phyloP scores from a whole-genome alignment of 2,888 invertebrate genomes.

The Drosophila nr. fundita region DNA sequence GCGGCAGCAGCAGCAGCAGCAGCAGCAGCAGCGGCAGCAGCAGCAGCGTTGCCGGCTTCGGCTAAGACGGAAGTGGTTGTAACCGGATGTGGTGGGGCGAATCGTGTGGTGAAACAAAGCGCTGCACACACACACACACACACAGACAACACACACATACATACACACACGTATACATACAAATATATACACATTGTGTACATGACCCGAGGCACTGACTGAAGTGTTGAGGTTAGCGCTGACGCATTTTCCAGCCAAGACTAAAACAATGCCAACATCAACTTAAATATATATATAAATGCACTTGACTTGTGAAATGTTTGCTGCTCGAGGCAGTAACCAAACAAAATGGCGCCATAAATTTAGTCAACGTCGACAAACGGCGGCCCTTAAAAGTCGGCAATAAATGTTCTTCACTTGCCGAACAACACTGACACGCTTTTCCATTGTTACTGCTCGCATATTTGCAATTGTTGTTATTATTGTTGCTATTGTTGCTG shows the following conservation, averaged over 20 bases:
- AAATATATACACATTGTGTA: not conserved
- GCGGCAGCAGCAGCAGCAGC: constrained; percentile 50
- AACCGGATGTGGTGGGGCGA: constrained; percentile 58
- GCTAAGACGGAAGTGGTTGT: constrained; percentile 54
- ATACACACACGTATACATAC: not conserved
- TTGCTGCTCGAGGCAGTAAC: constrained; percentile 41
- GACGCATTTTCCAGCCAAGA: constrained; percentile 59
- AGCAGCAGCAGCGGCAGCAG: constrained; percentile 32
- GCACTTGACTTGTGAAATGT: constrained; percentile 69
- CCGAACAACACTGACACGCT: constrained; percentile 59
- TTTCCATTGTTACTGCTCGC: constrained; percentile 43
- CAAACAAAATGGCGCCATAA: constrained; percentile 73
- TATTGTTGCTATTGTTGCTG: constrained; percentile 9
- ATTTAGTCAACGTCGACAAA: constrained; percentile 66
- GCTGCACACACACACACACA: constrained; percentile 25
- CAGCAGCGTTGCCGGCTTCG: constrained; percentile 15
- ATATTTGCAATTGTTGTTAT: constrained; percentile 41
- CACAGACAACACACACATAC: constrained; percentile 32
- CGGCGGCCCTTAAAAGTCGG: constrained; percentile 62
- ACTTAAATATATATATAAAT: constrained; percentile 52
- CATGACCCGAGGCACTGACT: constrained; percentile 36
- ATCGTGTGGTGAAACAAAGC: constrained; percentile 24
- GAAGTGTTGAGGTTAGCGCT: constrained; percentile 74
- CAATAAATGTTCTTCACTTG: constrained; percentile 74
- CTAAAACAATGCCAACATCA: constrained; percentile 26